phyloP scores from a whole-genome alignment of 2,113 vertebrate species.

The Hippolais icterina region DNA sequence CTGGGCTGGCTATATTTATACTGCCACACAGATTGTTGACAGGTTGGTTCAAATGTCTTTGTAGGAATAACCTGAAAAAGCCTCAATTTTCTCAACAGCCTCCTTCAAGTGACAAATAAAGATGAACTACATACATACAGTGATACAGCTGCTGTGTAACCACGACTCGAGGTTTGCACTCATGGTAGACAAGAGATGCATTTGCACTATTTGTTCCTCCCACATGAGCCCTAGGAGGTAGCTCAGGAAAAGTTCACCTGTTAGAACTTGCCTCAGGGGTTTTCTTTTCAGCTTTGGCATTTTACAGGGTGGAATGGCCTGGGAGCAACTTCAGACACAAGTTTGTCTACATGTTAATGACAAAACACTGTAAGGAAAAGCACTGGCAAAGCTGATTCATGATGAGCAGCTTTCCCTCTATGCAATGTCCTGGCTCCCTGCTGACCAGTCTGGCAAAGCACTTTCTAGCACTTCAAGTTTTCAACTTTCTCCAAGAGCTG shows the following conservation, averaged over 20 bases:
- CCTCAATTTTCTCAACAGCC: not conserved
- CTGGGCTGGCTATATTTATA: not conserved
- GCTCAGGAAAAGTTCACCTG: not conserved
- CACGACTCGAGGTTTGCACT: not conserved
- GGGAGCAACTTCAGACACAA: not conserved
- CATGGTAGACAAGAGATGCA: not conserved
- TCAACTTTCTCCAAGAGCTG: not conserved
- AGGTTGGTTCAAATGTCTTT: not conserved
- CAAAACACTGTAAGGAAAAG: not conserved
- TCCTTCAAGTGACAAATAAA: not conserved
- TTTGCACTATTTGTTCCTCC: not conserved
- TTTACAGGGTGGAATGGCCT: not conserved
- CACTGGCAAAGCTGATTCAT: not conserved
- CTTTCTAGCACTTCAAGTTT: not conserved
- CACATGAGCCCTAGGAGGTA: not conserved
- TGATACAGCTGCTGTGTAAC: not conserved
- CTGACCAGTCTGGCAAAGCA: not conserved
- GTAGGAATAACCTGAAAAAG: constrained; percentile 6
- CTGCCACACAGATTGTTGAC: not conserved
- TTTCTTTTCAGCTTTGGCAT: not conserved
- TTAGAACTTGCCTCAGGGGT: not conserved
- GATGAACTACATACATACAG: not conserved
- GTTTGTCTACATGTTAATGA: not conserved
- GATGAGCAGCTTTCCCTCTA: not conserved
- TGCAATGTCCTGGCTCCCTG: not conserved